These are phyloP conservation scores for Cynopterus sphinx DNA, from an alignment of 2,797 vertebrate species.

Conservation along the genomic window DNA sequence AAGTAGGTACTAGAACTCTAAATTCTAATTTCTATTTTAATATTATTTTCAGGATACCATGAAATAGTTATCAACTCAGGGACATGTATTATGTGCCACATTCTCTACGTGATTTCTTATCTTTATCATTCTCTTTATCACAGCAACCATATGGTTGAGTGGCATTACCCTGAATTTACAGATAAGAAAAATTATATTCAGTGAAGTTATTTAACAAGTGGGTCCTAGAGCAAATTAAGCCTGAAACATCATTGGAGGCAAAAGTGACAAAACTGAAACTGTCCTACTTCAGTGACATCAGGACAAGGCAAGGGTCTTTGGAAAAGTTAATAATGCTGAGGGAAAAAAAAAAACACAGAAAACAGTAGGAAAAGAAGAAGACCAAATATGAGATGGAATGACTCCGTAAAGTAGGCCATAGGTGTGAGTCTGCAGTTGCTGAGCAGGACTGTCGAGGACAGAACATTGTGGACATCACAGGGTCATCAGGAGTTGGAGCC, in stretches of 20 bases:
- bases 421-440: neutral
- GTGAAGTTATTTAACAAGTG: neutral
- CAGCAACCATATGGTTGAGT: neutral
- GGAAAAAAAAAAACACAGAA: neutral
- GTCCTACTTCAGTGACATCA: neutral
- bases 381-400: neutral
- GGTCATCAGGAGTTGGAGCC: neutral
- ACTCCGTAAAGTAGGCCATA: neutral
- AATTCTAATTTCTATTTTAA: neutral
- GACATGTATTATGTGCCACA: neutral
- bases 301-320: neutral
- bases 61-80: neutral
- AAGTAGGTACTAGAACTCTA: neutral
- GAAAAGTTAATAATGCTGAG: neutral
- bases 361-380: neutral
- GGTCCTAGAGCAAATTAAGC: neutral
- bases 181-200: neutral
- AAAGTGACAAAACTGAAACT: neutral
- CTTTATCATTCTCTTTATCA: neutral
- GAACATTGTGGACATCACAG: no score
- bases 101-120: neutral
- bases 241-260: neutral
- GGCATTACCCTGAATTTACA: neutral
- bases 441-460: neutral
- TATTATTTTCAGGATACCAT: neutral